Evolutionary conservation across 1,140 invertebrate genomes (phyloP).

Genomic region (Euglossa dilemma): DNA sequence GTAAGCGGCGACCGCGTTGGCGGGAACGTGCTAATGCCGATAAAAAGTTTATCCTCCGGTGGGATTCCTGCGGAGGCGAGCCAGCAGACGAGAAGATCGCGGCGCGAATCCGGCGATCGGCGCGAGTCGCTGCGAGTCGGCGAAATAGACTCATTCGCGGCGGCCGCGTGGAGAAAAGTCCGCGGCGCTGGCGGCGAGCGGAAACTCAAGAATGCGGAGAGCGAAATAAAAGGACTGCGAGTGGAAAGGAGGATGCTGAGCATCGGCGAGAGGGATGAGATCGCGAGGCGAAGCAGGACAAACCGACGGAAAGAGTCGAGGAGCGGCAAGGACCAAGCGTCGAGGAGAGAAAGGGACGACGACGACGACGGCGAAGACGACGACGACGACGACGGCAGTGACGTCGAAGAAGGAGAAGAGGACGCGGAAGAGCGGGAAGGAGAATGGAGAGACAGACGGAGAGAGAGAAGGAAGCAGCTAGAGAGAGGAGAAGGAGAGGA

Average conservation of each 20-base stretch:
- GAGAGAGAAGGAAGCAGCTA: constrained; percentile 35
- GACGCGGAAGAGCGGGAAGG: constrained; percentile 8
- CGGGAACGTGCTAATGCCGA: constrained; percentile 11
- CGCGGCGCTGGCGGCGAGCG: constrained; percentile 58
- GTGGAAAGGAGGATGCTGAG: constrained; percentile 65
- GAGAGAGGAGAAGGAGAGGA: constrained; percentile 49
- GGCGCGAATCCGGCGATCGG: neutral
- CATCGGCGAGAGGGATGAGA: constrained; percentile 60
- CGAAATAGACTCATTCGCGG: constrained; percentile 52
- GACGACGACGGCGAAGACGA: neutral
- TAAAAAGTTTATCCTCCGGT: constrained; percentile 21
- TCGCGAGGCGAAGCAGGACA: constrained; percentile 36
- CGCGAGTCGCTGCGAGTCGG: neutral
- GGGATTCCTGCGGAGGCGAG: neutral
- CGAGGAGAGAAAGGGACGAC: neutral
- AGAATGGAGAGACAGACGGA: constrained; percentile 22
- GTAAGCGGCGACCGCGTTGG: constrained; percentile 1
- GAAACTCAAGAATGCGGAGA: constrained; percentile 71
- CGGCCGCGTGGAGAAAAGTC: constrained; percentile 58
- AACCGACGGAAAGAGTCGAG: constrained; percentile 26
- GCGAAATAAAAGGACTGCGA: constrained; percentile 70
- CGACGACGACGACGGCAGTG: neutral
- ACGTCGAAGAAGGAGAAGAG: constrained; percentile 44
- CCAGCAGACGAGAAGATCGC: too few relatives aligned
- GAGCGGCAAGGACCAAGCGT: constrained; percentile 14